Evolutionary conservation across 2,113 vertebrate species (phyloP), one percentile per base, ranked within the genome.

Genomic region (Silurus glanis): DNA sequence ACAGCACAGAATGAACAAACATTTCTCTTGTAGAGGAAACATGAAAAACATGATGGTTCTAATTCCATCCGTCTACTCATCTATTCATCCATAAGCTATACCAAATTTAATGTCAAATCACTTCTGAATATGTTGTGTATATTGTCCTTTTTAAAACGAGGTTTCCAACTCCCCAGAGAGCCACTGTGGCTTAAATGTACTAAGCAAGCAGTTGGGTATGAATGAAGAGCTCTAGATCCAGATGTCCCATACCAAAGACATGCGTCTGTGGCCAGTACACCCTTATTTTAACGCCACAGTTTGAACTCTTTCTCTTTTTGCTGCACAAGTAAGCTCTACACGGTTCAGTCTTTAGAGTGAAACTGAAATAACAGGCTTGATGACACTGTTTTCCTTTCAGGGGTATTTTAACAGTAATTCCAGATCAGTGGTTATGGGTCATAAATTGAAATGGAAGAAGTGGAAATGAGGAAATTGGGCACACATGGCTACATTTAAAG

Each of bases 211-310:
- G 88, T 85, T 45, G 45, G 56, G 90, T 87, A 91, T 92, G 92
- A 90, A 89, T 93, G 91, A 94, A 92, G 88, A 87, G 90, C 90
- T 90, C 91, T 91, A 90, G 89, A 92, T 93, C 93, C 94, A 94
- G 93, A 94, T 95, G 94, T 94, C 94, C 94, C 93, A 93, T 94
- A 93, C 92, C 90, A 91, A 92, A 93, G 91, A 94, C 92, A 94
- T 90, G 91, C 91, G 92, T 93, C 91, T 95, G 93, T 16, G 92
- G 92, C 92, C 53, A 89, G 85, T 86, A 55, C 28, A 58, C 69
- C 86, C 91, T 92, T 95, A 94, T 95, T 95, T 95, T 95, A 95
- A 95, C 93, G 91, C 92, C 91, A 92, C 91, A 92, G 90, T 91
- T 92, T 91, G 93, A 91, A 92, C 90, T 93, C 92, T 19, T 19